Conservation (phyloP, 2,797 vertebrate species). For the Mormyrus hasselquistii region DNA sequence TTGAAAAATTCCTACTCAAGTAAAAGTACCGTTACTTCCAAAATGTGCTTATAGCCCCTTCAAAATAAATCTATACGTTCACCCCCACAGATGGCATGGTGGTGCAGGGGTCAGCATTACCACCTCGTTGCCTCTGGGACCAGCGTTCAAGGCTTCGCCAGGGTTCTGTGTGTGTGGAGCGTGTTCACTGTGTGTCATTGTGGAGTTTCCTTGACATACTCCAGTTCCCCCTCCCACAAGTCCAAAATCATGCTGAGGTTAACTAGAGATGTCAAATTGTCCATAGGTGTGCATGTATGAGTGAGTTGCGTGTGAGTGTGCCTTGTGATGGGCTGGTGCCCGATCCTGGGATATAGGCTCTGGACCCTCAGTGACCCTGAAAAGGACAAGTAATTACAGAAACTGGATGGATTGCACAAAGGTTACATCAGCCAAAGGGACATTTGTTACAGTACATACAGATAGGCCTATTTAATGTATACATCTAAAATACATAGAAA, state of each 20-base stretch:
- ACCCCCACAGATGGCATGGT: not conserved
- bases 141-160: not conserved
- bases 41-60: not conserved
- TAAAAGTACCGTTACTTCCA: not conserved
- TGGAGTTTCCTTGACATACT: not conserved
- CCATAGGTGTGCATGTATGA: not conserved
- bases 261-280: not conserved
- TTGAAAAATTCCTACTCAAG: not conserved
- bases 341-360: not conserved
- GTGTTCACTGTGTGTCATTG: not conserved
- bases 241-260: not conserved
- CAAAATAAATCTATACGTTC: not conserved
- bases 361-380: not conserved
- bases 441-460: not conserved
- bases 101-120: not conserved
- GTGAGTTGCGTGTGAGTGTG: not conserved
- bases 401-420: not conserved
- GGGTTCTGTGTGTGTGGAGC: not conserved
- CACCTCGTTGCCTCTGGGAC: not conserved
- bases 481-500: not conserved
- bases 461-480: not conserved
- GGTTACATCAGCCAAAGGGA: not conserved
- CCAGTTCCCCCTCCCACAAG: not conserved
- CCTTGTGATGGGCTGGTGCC: not conserved
- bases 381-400: not conserved